Conservation (phyloP, 2,888 invertebrate genomes). For the Lycophotia porphyrea region DNA sequence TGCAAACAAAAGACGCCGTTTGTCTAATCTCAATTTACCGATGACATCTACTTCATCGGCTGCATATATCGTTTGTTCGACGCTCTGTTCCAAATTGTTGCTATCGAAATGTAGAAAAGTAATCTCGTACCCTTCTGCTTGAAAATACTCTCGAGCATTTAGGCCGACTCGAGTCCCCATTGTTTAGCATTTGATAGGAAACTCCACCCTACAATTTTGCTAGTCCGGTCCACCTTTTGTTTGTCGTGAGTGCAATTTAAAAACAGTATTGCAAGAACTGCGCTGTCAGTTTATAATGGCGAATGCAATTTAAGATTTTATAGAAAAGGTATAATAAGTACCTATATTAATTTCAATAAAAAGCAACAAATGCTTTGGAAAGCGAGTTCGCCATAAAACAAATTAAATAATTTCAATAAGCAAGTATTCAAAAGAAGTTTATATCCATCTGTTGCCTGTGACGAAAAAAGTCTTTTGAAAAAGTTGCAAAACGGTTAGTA, state of each 20-base stretch:
- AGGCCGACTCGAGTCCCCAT: too few relatives aligned
- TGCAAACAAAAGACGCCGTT: background rate
- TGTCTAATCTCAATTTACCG: background rate
- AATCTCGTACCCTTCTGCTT: background rate
- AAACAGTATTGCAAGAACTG: background rate
- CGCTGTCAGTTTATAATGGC: background rate
- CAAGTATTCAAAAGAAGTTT: background rate
- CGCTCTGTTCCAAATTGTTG: background rate
- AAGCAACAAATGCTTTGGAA: background rate
- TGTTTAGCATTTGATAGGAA: background rate
- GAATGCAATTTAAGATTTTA: background rate
- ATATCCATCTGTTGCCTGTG: background rate
- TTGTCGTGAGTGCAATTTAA: conserved; percentile 1
- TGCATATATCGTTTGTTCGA: background rate
- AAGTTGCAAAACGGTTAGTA: background rate
- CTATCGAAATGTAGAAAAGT: background rate
- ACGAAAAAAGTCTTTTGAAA: background rate
- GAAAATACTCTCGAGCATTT: background rate
- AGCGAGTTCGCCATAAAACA: too few relatives aligned
- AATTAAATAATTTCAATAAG: background rate
- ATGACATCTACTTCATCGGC: background rate
- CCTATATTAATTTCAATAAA: background rate
- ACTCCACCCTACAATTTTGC: background rate
- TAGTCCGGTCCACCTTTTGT: conserved; percentile 5
- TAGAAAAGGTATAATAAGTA: background rate